A percentile compares a stretch with the other conserved stretches of the same genome.
phyloP scores from a whole-genome alignment of 2,113 vertebrate species.

The Brevimyrus niger region DNA sequence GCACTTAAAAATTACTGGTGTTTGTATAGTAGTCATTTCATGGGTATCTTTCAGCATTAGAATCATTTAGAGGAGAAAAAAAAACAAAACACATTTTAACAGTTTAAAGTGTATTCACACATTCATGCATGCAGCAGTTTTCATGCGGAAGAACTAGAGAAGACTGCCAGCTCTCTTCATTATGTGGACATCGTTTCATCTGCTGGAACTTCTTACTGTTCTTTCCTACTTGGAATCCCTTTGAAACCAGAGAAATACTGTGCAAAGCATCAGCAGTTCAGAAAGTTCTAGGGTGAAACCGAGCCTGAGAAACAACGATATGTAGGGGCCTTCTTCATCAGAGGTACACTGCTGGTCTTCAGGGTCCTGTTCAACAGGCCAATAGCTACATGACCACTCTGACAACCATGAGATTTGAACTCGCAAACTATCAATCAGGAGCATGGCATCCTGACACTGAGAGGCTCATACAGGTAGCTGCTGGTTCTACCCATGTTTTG shows the following conservation, averaged over 20 bases:
- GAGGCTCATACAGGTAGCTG: neutral
- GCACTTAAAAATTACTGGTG: neutral
- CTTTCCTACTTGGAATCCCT: neutral
- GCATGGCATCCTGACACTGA: neutral
- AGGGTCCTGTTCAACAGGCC: neutral
- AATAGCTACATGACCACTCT: neutral
- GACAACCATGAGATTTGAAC: neutral
- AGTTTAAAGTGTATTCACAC: neutral
- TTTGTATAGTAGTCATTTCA: neutral
- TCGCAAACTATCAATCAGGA: neutral
- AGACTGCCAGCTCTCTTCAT: neutral
- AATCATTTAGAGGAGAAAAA: neutral
- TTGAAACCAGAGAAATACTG: conserved; percentile 16
- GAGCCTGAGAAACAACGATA: neutral
- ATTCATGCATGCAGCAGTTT: neutral
- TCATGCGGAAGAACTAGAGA: neutral
- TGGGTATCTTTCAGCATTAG: neutral
- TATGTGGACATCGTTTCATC: neutral
- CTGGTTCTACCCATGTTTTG: neutral
- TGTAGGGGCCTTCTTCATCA: neutral
- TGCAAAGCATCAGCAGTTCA: neutral
- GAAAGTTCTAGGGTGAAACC: neutral
- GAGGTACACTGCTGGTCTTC: neutral
- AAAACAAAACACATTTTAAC: neutral
- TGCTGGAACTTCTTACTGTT: neutral